These are phyloP conservation scores for Drosophila demipolita DNA, from an alignment of 2,888 invertebrate species.

Conservation along the genomic window DNA sequence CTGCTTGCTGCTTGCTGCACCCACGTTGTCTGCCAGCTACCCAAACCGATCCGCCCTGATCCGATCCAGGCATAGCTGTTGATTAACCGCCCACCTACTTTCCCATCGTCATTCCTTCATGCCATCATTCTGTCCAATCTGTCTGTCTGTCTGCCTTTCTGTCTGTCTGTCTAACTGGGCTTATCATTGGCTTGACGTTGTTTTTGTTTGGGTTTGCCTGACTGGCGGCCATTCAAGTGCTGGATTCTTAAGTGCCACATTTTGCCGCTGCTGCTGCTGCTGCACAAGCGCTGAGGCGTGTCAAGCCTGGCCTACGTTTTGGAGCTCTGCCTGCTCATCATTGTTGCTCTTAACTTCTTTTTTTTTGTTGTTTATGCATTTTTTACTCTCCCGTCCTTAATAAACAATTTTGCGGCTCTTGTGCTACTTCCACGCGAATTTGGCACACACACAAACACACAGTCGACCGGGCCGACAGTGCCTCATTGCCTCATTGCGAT, in stretches of 20 bases:
- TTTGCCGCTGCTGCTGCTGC: slow-evolving; percentile 23
- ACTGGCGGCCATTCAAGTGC: slow-evolving; percentile 60
- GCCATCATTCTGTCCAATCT: slow-evolving; percentile 23
- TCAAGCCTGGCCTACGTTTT: slow-evolving; percentile 40
- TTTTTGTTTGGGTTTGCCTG: slow-evolving; percentile 43
- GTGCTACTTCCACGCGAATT: slow-evolving; percentile 62
- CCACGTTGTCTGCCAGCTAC: slow-evolving; percentile 48
- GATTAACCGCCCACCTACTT: slow-evolving; percentile 72
- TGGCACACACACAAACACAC: slow-evolving; percentile 55
- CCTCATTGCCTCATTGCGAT: slow-evolving; percentile 12
- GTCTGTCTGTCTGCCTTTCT: slow-evolving; percentile 9
- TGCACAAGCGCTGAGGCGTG: slow-evolving; percentile 68
- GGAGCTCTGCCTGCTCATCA: slow-evolving; percentile 42
- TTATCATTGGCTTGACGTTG: slow-evolving; percentile 51
- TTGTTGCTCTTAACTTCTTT: slow-evolving; percentile 38
- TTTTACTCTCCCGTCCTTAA: slow-evolving; percentile 38
- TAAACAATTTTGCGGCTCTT: slow-evolving; percentile 48
- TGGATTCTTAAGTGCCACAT: slow-evolving; percentile 58
- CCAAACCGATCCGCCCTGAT: slow-evolving; percentile 4
- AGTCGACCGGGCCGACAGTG: slow-evolving; percentile 11
- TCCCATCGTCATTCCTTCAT: slow-evolving; percentile 34
- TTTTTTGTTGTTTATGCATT: slow-evolving; percentile 8
- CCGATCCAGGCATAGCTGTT: slow-evolving; percentile 27
- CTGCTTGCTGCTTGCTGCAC: slow-evolving; percentile 39
- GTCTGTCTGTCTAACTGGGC: slow-evolving; percentile 49